Evolutionary conservation across 2,113 vertebrate genomes (phyloP), one percentile per base, ranked within the genome.

Genomic region (Panthera uncia): DNA sequence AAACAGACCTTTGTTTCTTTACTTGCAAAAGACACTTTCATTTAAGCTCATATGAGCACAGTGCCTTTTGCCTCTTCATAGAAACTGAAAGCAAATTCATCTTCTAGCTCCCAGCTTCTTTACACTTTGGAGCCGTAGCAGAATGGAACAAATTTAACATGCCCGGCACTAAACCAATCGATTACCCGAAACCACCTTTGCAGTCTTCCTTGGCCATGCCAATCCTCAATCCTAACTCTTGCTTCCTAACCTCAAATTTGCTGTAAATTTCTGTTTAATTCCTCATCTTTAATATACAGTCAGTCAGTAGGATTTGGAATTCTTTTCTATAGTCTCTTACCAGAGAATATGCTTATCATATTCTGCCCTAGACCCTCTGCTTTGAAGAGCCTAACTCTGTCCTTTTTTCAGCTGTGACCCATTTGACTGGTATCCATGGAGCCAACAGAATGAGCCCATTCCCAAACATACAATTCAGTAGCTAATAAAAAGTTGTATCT

Each of bases 1-100:
- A 85, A 92, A 63, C 16, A 96, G 33, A 82, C 1, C 14, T 97
- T 89, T 97, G 71, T 5, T 73, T 84, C 29, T n/a, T 76, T 92
- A 18, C 8, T 76, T 79, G 79, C 27, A 89, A 96, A 96, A 96
- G 48, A 31, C 1, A 89, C 21, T 92, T 74, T 55, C 80, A 94
- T 71, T 52, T 83, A 80, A 80, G 33, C 5, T 57, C 48, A 7
- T 55, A 21, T 33, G n/a, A 83, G 13, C 5, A 50, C 5, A 33
- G 0, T 15, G 5, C 2, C 73, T 36, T 29, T 45, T 69, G 15
- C 18, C 3, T 96, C n/a, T 66, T 96, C 38, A 38, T 31, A 71
- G 55, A 23, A 92, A n/a, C n/a, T 68, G 23, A 94, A 88, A 82
- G 36, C 3, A 91, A 79, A 90, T 88, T 71, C 27, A 6, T 76